A percentile compares a stretch with the other conserved stretches of the same genome.
Conservation (phyloP, 1,140 invertebrate species). For the Drosophila lini region DNA sequence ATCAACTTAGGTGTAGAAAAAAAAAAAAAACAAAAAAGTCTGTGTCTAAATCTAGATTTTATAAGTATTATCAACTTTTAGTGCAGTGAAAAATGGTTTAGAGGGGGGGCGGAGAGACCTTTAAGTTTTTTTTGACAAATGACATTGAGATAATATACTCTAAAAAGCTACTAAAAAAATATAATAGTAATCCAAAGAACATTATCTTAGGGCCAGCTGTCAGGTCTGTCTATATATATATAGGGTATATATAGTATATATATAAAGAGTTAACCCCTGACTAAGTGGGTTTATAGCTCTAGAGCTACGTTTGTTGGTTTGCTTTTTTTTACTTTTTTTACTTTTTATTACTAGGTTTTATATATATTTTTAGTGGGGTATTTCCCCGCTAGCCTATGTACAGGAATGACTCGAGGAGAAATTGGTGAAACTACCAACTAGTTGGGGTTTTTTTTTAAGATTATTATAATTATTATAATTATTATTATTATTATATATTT, state of each 20-base stretch:
- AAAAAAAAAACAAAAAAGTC: conserved; percentile 47
- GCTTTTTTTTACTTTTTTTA: neutral
- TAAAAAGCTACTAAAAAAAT: conserved; percentile 6
- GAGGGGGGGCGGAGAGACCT: conserved; percentile 1
- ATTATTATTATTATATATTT: neutral
- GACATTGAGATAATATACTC: conserved; percentile 11
- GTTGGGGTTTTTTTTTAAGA: neutral
- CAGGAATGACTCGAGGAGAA: conserved; percentile 28
- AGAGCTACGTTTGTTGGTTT: conserved; percentile 5
- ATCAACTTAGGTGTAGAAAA: conserved; percentile 25
- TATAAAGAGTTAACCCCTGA: conserved; percentile 31
- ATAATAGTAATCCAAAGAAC: conserved; percentile 11
- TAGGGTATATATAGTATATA: neutral
- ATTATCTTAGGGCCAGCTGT: conserved; percentile 5
- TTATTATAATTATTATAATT: too few species aligned
- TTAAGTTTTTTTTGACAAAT: conserved; percentile 19
- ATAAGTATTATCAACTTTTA: conserved; percentile 69
- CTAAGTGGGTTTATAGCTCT: conserved; percentile 22
- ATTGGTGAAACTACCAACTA: conserved; percentile 20
- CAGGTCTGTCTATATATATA: conserved; percentile 4
- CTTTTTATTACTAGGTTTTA: neutral
- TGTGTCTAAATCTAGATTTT: conserved; percentile 48
- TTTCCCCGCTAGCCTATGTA: conserved; percentile 26
- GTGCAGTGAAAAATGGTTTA: conserved; percentile 18
- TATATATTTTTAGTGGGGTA: conserved; percentile 12